Conservation (phyloP, 2,888 invertebrate genomes). For the Biston betularia region DNA sequence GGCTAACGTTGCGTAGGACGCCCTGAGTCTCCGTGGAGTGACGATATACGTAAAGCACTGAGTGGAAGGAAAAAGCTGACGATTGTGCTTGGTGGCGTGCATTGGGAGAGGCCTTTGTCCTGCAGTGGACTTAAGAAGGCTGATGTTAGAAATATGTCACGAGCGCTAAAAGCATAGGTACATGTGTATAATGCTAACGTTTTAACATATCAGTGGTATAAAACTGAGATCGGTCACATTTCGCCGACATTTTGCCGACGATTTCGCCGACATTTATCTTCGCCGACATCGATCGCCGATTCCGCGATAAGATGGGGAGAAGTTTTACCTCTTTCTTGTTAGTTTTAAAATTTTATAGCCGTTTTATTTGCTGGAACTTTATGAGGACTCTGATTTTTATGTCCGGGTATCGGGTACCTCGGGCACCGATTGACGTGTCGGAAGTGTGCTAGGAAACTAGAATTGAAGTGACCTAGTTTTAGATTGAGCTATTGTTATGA, state of each 20-base stretch:
- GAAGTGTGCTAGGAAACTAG: background rate
- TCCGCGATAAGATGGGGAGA: background rate
- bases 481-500: too few species aligned
- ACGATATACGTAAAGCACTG: too few species aligned
- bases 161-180: background rate
- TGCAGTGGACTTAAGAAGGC: too few species aligned
- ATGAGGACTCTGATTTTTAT: conserved; percentile 26
- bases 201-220: conserved; percentile 8
- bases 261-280: conserved; percentile 13
- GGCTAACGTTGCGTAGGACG: too few species aligned
- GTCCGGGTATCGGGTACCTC: conserved; percentile 1
- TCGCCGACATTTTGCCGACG: conserved; percentile 13
- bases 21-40: too few species aligned
- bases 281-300: conserved; percentile 15
- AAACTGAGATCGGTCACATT: conserved; percentile 3
- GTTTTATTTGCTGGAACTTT: conserved; percentile 22
- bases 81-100: too few species aligned
- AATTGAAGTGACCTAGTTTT: background rate
- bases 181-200: conserved; percentile 10
- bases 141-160: background rate
- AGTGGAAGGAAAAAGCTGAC: too few species aligned
- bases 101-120: too few species aligned
- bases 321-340: conserved; percentile 25
- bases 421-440: background rate
- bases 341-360: conserved; percentile 27